Conservation (phyloP, 2,113 vertebrate genomes). For the Nycticryphes semicollaris region DNA sequence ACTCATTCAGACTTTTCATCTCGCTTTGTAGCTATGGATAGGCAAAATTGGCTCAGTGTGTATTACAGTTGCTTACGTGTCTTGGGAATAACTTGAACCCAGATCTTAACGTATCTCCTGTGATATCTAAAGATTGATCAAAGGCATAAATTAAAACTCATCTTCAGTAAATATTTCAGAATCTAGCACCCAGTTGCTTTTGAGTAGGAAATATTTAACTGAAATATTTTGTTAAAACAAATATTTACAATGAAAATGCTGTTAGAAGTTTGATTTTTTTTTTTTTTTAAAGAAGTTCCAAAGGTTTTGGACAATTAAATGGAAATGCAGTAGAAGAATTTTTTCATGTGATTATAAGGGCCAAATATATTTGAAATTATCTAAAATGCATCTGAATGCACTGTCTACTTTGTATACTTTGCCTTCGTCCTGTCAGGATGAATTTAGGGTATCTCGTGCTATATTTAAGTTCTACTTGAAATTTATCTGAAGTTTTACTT, state of each 20-base stretch:
- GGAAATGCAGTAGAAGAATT: not conserved
- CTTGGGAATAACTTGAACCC: not conserved
- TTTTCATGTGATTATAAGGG: not conserved
- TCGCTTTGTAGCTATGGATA: not conserved
- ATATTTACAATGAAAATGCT: not conserved
- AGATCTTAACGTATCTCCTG: not conserved
- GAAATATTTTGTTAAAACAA: not conserved
- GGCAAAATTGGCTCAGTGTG: not conserved
- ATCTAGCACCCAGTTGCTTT: not conserved
- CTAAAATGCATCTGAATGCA: not conserved
- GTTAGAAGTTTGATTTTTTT: not conserved
- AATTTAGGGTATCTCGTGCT: not conserved
- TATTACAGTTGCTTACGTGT: not conserved
- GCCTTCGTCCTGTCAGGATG: not conserved
- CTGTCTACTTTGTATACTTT: not conserved
- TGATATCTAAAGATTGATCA: not conserved
- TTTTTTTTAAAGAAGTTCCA: not conserved
- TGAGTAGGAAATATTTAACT: not conserved
- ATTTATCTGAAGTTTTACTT: not conserved
- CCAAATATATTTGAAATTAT: not conserved
- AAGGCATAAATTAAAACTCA: not conserved
- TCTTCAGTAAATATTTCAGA: not conserved
- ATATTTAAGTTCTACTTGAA: not conserved
- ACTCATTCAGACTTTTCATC: not conserved
- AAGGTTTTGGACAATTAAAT: not conserved